Conservation (phyloP, 2,113 vertebrate species). For the Ctenodactylus gundi region DNA sequence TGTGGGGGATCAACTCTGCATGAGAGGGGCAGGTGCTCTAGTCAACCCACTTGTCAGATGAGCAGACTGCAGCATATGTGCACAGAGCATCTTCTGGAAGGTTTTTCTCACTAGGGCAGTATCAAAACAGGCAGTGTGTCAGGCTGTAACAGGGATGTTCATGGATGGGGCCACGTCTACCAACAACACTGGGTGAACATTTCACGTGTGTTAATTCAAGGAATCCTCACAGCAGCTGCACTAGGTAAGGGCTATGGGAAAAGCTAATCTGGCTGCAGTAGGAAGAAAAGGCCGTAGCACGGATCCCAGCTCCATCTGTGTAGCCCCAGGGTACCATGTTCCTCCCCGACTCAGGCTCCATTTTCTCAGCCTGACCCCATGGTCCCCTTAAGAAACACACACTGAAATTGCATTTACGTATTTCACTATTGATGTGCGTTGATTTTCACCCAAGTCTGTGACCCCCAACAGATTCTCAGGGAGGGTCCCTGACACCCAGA, state of each 20-base stretch:
- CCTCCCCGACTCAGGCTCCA: no score
- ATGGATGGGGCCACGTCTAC: accelerated
- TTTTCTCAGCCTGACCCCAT: not conserved
- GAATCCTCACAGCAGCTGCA: not conserved
- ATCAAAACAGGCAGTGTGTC: not conserved
- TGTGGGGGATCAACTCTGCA: not conserved
- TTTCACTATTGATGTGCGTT: not conserved
- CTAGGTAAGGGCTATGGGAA: not conserved
- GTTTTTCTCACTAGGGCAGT: not conserved
- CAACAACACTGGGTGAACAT: accelerated
- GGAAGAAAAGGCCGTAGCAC: not conserved
- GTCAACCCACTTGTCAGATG: not conserved
- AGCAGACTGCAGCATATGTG: not conserved
- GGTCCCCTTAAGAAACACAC: not conserved
- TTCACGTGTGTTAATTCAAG: accelerated
- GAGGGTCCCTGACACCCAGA: not conserved
- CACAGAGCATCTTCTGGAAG: not conserved
- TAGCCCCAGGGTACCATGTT: not conserved
- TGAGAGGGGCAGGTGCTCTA: not conserved
- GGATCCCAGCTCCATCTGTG: not conserved
- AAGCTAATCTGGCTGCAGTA: no score
- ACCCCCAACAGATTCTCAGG: no score
- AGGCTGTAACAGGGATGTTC: no score
- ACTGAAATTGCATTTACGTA: not conserved
- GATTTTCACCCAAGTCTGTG: not conserved